Evolutionary conservation across 2,113 vertebrate species (phyloP).

Genomic region (Macrotus californicus): DNA sequence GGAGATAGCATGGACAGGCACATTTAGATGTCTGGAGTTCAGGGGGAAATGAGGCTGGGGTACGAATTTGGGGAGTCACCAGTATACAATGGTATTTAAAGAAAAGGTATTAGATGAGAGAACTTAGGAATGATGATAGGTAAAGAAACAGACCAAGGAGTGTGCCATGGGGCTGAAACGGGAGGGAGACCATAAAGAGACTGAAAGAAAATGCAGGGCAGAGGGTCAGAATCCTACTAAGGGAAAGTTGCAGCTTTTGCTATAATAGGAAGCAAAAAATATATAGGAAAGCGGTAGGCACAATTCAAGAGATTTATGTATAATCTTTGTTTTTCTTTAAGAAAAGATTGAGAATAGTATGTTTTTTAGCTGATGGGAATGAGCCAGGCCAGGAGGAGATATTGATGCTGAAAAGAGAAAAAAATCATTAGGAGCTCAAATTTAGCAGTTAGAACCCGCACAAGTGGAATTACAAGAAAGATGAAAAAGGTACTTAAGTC

Average conservation of each 20-base stretch:
- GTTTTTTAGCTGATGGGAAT: not conserved
- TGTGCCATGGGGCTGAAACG: not conserved
- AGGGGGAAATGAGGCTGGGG: not conserved
- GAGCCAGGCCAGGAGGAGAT: not conserved
- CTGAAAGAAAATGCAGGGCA: fast-evolving
- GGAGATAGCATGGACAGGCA: not conserved
- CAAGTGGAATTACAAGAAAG: not conserved
- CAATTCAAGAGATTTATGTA: fast-evolving
- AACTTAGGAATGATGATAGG: not conserved
- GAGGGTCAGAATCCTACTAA: not conserved
- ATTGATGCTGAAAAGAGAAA: not conserved
- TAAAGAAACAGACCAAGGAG: not conserved
- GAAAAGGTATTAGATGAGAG: not conserved
- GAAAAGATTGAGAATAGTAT: not conserved
- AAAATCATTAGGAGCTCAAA: not conserved
- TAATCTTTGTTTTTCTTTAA: not conserved
- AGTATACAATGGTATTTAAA: not conserved
- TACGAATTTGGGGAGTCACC: fast-evolving
- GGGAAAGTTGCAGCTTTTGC: not conserved
- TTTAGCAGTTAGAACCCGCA: not conserved
- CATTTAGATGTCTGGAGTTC: not conserved
- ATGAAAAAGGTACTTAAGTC: not conserved
- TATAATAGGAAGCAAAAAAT: not conserved
- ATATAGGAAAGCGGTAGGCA: fast-evolving
- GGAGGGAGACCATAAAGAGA: fast-evolving